Base-by-base conservation (phyloP, 2,797 vertebrate species). In the Tamandua tetradactyla region DNA sequence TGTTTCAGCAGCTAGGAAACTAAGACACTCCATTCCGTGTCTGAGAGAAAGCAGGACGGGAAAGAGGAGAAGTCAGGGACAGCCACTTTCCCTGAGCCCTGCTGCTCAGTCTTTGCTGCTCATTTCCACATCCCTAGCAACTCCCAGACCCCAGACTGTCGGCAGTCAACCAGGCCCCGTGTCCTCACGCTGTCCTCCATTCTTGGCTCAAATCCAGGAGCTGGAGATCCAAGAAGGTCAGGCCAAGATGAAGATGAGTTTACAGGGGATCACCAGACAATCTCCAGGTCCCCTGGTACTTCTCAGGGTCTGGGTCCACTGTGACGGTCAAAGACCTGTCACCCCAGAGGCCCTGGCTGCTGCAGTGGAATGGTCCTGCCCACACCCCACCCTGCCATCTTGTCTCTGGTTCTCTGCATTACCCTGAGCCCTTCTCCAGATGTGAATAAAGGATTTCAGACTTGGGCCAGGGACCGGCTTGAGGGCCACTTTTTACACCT, bases 151-250 rank as follows among this genome's bases (percentile, higher is more conserved):
- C 55, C 25, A 37, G 40, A n/a, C 23, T 0, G 27, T 23, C 12
- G 52, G 74, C 18, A 11, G 59, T 68, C 52, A 68, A 5, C 42
- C 35, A 47, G 76, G 47, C n/a, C 22, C 22, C 71, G 7, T 35
- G 61, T 49, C 80, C 44, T 62, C 61, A 6, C 1, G 7, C 87
- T 69, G 59, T 25, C 80, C 59, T 40, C 80, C 74, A n/a, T 18
- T 23, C 30, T 68, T 20, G 1, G 6, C 30, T 64, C 40, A 0
- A 42, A 87, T 61, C 69, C 20, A 55, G 42, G 12, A 42, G 40
- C 0, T 0, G 22, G 37, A 61, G 2, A 7, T 4, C 1, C 5
- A 5, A 4, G 32, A 64, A 5, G 25, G 59, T 75, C 83, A 72
- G 71, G 32, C 35, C 27, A 12, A 22, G 78, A 62, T 64, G 66